phyloP scores from a whole-genome alignment of 2,113 vertebrate species.

The Menidia beryllina region DNA sequence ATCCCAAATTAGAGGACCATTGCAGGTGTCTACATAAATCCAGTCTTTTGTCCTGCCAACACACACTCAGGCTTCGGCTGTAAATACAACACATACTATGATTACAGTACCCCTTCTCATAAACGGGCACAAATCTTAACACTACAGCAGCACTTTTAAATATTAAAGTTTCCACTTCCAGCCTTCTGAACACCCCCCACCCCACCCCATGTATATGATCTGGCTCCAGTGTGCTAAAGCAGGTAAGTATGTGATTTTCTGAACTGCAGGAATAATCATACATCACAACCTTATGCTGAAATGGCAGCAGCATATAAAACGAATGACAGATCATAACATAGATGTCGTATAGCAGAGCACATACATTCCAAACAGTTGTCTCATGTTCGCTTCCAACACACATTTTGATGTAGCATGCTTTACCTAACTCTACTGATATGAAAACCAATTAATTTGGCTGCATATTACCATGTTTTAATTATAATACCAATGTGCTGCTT shows the following conservation, averaged over 20 bases:
- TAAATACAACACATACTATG: slow-evolving; percentile 12
- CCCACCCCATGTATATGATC: neutral
- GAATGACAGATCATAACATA: slow-evolving; percentile 11
- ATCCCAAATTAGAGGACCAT: slow-evolving; percentile 43
- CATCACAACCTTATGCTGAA: slow-evolving; percentile 25
- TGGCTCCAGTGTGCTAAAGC: slow-evolving; percentile 13
- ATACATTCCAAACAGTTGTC: neutral
- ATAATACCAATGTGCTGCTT: neutral
- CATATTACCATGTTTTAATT: slow-evolving; percentile 5
- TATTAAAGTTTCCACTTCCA: slow-evolving; percentile 25
- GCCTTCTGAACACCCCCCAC: too few species aligned
- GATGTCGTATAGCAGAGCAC: slow-evolving; percentile 9
- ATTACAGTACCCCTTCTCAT: neutral
- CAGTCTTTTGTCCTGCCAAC: neutral
- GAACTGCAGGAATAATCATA: slow-evolving; percentile 11
- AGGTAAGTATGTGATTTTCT: neutral
- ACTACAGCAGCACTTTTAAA: slow-evolving; percentile 25
- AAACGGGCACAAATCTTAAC: slow-evolving; percentile 30
- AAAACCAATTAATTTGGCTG: neutral
- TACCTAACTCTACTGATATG: neutral
- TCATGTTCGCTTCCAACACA: neutral
- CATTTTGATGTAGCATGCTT: neutral
- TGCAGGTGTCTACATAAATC: slow-evolving; percentile 19
- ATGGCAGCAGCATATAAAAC: neutral
- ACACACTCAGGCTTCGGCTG: slow-evolving; percentile 3